phyloP scores from a whole-genome alignment of 2,888 invertebrate genomes.

The Diploptera punctata region DNA sequence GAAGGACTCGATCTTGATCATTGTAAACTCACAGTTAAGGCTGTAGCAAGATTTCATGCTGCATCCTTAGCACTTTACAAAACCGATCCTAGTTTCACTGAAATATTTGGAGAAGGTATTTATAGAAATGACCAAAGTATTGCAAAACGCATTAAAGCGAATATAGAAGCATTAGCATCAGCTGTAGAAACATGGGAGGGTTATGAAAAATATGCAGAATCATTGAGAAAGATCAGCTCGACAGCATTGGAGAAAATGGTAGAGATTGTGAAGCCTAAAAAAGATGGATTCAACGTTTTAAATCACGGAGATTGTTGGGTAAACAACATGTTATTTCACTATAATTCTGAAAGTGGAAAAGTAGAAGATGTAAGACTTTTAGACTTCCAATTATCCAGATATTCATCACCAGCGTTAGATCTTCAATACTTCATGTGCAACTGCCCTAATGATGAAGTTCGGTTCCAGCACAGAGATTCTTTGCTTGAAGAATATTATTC shows the following conservation, averaged over 20 bases:
- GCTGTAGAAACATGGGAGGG: constrained; percentile 33
- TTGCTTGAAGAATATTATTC: constrained; percentile 38
- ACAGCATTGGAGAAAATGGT: not conserved
- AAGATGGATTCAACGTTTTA: constrained; percentile 33
- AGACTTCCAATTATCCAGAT: constrained; percentile 41
- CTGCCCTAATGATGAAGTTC: constrained; percentile 14
- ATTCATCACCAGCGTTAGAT: constrained; percentile 38
- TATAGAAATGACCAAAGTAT: not conserved
- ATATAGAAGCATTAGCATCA: constrained; percentile 3
- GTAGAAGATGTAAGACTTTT: constrained; percentile 38
- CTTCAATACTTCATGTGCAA: constrained; percentile 40
- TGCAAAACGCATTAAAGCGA: no score
- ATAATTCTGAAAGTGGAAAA: constrained; percentile 4
- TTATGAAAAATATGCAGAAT: constrained; percentile 20
- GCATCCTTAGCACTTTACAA: constrained; percentile 33
- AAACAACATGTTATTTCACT: constrained; percentile 43
- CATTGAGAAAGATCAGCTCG: not conserved
- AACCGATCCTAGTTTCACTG: no score
- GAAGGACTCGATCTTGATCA: constrained; percentile 36
- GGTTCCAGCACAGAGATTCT: constrained; percentile 17
- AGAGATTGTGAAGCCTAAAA: constrained; percentile 2
- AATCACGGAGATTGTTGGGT: constrained; percentile 43
- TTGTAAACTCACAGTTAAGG: constrained; percentile 20
- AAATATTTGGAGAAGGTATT: constrained; percentile 23
- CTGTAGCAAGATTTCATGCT: constrained; percentile 39